phyloP scores from a whole-genome alignment of 2,113 vertebrate species.

The Forbesichthys papilliferus region DNA sequence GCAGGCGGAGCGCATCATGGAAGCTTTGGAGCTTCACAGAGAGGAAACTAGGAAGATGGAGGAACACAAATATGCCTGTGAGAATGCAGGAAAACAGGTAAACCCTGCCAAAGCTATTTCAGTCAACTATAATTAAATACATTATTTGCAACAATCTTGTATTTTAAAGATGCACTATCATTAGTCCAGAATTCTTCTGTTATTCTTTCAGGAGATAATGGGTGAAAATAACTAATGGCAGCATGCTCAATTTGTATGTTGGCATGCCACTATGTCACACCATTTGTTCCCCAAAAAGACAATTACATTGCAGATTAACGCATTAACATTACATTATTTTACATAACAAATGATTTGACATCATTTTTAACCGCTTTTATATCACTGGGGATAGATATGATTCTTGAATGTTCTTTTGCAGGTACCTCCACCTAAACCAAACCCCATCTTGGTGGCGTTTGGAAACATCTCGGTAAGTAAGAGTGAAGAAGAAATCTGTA shows the following conservation, averaged over 20 bases:
- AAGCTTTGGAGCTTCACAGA: conserved; percentile 89
- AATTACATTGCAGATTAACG: no score
- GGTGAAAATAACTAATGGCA: no score
- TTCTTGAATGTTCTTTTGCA: conserved; percentile 60
- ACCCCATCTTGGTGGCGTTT: conserved; percentile 86
- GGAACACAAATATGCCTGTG: conserved; percentile 84
- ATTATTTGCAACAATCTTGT: not conserved
- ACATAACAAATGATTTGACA: no score
- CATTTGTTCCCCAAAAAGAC: no score
- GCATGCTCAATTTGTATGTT: not conserved
- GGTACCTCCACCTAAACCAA: conserved; percentile 83
- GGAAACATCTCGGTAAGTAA: conserved; percentile 88
- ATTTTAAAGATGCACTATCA: no score
- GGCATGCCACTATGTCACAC: not conserved
- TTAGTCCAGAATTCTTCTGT: no score
- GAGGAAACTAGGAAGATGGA: conserved; percentile 85
- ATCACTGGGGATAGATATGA: no score
- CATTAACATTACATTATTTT: no score
- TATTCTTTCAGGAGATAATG: not conserved
- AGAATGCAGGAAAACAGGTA: conserved; percentile 89
- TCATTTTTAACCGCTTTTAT: no score
- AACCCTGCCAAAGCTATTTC: no score
- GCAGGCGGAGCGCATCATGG: conserved; percentile 95
- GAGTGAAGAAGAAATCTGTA: not conserved
- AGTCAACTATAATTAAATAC: no score